Conservation (phyloP, 2,797 vertebrate genomes). For the Adrianichthys oophorus region DNA sequence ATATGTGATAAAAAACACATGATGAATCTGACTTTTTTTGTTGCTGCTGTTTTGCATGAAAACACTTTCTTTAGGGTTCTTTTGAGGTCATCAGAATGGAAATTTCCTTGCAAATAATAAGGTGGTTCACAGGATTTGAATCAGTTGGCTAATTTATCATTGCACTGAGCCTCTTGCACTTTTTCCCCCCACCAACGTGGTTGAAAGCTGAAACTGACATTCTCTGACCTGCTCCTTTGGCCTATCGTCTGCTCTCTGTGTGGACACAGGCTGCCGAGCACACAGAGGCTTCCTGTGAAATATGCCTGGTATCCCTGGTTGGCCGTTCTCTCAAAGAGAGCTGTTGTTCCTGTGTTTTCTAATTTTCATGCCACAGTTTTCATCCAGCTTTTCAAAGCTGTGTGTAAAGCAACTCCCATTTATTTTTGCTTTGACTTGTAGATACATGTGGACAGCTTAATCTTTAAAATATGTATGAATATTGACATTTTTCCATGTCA, state of each 20-base stretch:
- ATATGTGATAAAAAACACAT: neutral
- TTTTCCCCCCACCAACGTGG: conserved; percentile 6
- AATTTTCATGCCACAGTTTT: conserved; percentile 23
- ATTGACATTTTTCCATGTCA: too few relatives aligned
- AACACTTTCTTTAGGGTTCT: neutral
- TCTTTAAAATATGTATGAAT: too few relatives aligned
- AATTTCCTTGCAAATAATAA: too few relatives aligned
- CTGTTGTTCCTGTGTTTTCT: conserved; percentile 47
- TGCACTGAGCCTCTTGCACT: conserved; percentile 13
- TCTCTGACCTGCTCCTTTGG: conserved; percentile 14
- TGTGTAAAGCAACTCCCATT: conserved; percentile 3
- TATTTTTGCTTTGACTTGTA: too few relatives aligned
- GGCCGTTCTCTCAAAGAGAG: conserved; percentile 52
- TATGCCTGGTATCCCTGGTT: conserved; percentile 56
- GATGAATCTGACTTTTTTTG: neutral
- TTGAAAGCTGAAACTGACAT: conserved; percentile 31
- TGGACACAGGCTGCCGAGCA: conserved; percentile 54
- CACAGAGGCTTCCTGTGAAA: conserved; percentile 65
- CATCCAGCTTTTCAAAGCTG: conserved; percentile 22
- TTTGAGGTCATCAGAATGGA: neutral
- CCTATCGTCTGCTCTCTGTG: conserved; percentile 37
- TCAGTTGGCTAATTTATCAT: neutral
- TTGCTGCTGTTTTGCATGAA: too few relatives aligned
- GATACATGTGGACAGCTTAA: too few relatives aligned
- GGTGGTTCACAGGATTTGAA: too few relatives aligned